Conservation (phyloP, 2,888 invertebrate species). For the Phragmatobia fuliginosa region DNA sequence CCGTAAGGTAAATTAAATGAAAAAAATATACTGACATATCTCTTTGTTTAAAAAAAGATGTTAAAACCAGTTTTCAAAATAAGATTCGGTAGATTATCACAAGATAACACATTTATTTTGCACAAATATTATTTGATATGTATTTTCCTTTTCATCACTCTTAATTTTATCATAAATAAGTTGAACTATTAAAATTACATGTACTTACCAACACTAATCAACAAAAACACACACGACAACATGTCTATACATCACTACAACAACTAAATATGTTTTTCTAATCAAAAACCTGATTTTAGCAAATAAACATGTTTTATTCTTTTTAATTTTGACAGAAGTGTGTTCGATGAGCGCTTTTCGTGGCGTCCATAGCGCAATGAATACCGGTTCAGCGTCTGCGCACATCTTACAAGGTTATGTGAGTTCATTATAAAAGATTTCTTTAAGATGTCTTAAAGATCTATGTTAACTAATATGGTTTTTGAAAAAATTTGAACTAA, state of each 20-base stretch:
- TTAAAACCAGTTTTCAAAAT: background rate
- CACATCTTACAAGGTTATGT: background rate
- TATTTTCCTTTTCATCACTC: background rate
- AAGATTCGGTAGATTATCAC: background rate
- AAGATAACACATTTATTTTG: background rate
- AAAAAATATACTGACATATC: background rate
- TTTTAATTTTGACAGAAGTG: slow-evolving; percentile 5
- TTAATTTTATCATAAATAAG: background rate
- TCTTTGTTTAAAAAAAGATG: background rate
- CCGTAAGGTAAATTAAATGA: background rate
- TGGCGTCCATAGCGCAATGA: slow-evolving; percentile 1
- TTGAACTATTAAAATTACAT: background rate
- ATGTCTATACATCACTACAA: slow-evolving; percentile 3
- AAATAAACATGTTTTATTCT: background rate
- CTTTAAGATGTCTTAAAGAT: background rate
- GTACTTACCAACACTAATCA: slow-evolving; percentile 12
- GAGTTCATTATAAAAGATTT: background rate
- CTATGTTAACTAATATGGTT: background rate
- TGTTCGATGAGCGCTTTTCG: background rate
- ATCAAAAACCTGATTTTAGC: slow-evolving; percentile 2
- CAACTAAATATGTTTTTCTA: background rate
- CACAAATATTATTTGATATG: background rate
- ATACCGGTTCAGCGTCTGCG: slow-evolving; percentile 6
- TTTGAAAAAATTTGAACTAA: too few relatives aligned
- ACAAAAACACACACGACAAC: slow-evolving; percentile 7